A percentile compares a stretch with the other conserved stretches of the same genome.
Evolutionary conservation across 2,113 vertebrate genomes (phyloP).

Genomic region (Pitta sordida): DNA sequence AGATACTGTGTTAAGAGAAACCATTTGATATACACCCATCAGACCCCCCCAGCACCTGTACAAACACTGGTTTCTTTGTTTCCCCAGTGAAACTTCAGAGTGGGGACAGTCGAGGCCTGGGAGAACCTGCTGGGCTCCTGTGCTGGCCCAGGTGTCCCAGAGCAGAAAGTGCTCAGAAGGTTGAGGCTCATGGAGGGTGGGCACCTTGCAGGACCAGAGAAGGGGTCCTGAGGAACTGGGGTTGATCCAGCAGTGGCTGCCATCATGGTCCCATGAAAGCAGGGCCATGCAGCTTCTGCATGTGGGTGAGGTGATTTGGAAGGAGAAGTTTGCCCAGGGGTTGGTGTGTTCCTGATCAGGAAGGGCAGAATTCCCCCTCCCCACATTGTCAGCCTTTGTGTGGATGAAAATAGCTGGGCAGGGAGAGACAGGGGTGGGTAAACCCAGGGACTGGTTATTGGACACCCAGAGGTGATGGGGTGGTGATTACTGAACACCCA

Average conservation of each 20-base stretch:
- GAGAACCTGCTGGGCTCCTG: neutral
- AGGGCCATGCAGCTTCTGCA: neutral
- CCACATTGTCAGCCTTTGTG: neutral
- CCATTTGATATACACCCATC: neutral
- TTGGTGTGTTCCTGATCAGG: neutral
- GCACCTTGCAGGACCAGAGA: neutral
- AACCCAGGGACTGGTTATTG: neutral
- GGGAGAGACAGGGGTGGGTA: neutral
- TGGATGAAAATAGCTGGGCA: neutral
- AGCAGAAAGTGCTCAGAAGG: neutral
- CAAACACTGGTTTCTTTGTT: neutral
- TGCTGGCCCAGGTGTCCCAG: neutral
- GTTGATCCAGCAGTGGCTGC: neutral
- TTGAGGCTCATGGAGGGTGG: neutral
- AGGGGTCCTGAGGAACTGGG: neutral
- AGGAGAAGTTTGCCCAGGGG: neutral
- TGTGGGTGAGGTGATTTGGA: fast-evolving
- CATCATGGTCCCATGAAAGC: neutral
- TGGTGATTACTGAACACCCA: neutral
- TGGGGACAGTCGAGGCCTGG: neutral
- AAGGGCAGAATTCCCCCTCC: neutral
- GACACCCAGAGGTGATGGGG: neutral
- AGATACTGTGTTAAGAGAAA: neutral
- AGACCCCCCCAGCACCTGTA: neutral
- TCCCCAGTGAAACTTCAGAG: neutral